phyloP scores from a whole-genome alignment of 2,113 vertebrate genomes.

The Neopipo cinnamomea region DNA sequence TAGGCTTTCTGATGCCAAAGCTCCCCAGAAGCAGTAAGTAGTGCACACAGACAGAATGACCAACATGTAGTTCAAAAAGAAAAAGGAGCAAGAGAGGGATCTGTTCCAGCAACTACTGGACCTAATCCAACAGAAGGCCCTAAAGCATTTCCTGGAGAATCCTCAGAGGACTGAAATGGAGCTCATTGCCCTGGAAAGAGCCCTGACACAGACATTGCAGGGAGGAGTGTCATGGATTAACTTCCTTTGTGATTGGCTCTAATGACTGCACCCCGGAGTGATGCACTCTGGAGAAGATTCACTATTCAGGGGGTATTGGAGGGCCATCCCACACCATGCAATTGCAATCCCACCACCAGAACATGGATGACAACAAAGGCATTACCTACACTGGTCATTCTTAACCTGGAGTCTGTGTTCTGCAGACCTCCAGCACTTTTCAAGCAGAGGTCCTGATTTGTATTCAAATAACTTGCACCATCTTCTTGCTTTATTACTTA shows the following conservation, averaged over 20 bases:
- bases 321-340: background rate
- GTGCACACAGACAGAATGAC: background rate
- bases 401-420: background rate
- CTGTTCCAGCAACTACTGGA: constrained; percentile 7
- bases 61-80: background rate
- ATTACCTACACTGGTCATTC: background rate
- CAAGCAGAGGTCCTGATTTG: background rate
- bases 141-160: constrained; percentile 15
- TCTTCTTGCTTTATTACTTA: background rate
- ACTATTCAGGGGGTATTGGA: background rate
- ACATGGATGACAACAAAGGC: background rate
- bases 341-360: background rate
- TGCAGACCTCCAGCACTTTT: background rate
- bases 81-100: background rate
- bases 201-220: background rate
- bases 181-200: constrained; percentile 20
- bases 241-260: background rate
- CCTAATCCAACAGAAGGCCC: constrained; percentile 10
- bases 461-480: background rate
- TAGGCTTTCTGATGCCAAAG: background rate
- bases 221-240: background rate
- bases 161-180: constrained; percentile 29
- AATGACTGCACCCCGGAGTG: background rate
- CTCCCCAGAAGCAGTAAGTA: background rate
- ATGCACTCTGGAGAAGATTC: background rate